These are phyloP conservation scores for Peromyscus californicus DNA, from an alignment of 2,113 vertebrate genomes.

Conservation along the genomic window DNA sequence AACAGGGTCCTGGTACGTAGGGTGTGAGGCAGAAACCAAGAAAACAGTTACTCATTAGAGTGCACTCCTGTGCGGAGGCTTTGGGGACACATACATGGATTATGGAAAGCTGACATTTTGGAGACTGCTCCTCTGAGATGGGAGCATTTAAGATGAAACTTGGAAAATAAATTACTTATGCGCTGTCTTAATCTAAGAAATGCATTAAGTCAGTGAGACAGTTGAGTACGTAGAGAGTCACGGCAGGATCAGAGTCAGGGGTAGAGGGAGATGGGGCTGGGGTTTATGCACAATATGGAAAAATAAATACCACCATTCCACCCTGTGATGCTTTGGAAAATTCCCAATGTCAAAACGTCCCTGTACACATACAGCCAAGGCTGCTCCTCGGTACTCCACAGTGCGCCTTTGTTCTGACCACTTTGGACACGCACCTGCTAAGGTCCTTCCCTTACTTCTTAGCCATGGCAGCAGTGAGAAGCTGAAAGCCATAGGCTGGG, in stretches of 20 bases:
- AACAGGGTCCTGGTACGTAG: background rate
- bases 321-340: background rate
- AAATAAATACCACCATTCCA: background rate
- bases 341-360: background rate
- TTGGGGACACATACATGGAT: background rate
- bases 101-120: background rate
- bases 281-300: accelerated
- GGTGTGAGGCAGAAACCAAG: background rate
- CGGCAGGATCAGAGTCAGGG: background rate
- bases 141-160: background rate
- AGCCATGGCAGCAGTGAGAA: too few relatives aligned
- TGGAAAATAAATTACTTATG: background rate
- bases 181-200: background rate
- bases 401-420: too few relatives aligned
- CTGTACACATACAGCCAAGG: too few relatives aligned
- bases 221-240: too few relatives aligned
- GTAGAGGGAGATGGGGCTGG: background rate
- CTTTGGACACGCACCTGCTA: background rate
- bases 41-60: accelerated
- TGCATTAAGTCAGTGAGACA: background rate
- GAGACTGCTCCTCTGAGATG: background rate
- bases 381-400: accelerated
- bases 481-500: background rate
- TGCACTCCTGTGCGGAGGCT: accelerated
- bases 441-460: background rate